Evolutionary conservation across 1,140 invertebrate species (phyloP), one percentile per base, ranked within the genome.

Genomic region (Drosophila oshimai): DNA sequence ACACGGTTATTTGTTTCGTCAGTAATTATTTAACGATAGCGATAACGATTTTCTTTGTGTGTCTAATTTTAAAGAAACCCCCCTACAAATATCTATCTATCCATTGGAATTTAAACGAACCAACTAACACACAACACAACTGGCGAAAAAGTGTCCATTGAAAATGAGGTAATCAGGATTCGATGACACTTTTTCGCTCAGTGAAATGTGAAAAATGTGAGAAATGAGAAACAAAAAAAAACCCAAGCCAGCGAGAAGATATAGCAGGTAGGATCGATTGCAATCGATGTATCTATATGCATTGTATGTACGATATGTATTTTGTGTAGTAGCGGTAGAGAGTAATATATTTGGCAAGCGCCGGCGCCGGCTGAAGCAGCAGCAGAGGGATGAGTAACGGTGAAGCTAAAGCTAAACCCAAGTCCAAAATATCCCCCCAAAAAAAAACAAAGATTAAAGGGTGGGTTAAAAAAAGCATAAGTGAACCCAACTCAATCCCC

Each of bases 1-100:
- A 67, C 42, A 57, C 76, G 71, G 71, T 75, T 62, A 46, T 53
- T 58, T 65, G 69, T 41, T 64, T 74, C 70, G 64, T 84, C 80
- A 79, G 74, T 86, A 84, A 86, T 78, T 83, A 84, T 79, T 86
- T 80, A 70, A 75, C 72, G 55, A 76, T 79, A 79, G 65, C 69
- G 31, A 70, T 77, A 73, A 26, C 33, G 37, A 58, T 73, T 37
- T 60, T 74, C 68, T 74, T 74, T 77, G 55, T 70, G 37, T 55
- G 28, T 73, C 55, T 54, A 39, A 65, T 58, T 54, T 17, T 57
- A 57, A 65, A 15, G 29, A 28, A 9, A 5, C 39, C 17, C 4
- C 42, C 15, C 26, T 41, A 46, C 28, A 33, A 33, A 36, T 47
- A 55, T 58, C 45, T 36, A 17, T 15, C 17, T 31, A 49, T 33